A percentile compares a stretch with the other conserved stretches of the same genome.
These are phyloP conservation scores for Rhinoraja longicauda DNA, from an alignment of 2,797 vertebrate genomes.

Conservation along the genomic window DNA sequence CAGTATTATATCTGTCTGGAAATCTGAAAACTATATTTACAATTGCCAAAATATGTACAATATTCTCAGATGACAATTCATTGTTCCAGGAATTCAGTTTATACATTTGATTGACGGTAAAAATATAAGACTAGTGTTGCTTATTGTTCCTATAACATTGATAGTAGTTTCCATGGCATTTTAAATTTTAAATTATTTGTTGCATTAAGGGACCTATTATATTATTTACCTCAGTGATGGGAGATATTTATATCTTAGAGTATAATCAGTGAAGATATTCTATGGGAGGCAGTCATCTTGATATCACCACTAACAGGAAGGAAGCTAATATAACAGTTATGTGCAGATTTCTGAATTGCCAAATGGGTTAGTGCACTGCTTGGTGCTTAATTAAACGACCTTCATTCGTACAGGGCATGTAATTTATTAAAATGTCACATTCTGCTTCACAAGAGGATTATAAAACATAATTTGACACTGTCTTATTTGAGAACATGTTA, in stretches of 20 bases:
- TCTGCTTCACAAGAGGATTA: background rate
- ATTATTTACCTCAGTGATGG: background rate
- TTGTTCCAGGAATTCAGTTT: background rate
- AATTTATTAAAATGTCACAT: background rate
- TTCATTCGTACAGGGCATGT: background rate
- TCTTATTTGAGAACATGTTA: background rate
- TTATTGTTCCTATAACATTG: background rate
- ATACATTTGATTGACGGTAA: background rate
- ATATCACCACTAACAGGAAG: background rate
- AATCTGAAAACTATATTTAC: background rate
- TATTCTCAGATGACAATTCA: background rate
- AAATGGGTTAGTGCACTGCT: background rate
- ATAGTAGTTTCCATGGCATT: background rate
- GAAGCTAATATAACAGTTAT: background rate
- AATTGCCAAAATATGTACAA: background rate
- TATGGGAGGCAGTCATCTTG: background rate
- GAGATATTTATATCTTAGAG: background rate
- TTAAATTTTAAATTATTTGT: background rate
- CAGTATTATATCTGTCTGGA: background rate
- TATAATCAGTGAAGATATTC: background rate
- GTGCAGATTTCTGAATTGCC: background rate
- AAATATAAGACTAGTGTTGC: background rate
- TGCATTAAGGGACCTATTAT: background rate
- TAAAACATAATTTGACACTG: background rate
- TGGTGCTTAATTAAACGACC: background rate